Evolutionary conservation across 1,140 invertebrate species (phyloP), one percentile per base, ranked within the genome.

Genomic region (Coptotermes formosanus): DNA sequence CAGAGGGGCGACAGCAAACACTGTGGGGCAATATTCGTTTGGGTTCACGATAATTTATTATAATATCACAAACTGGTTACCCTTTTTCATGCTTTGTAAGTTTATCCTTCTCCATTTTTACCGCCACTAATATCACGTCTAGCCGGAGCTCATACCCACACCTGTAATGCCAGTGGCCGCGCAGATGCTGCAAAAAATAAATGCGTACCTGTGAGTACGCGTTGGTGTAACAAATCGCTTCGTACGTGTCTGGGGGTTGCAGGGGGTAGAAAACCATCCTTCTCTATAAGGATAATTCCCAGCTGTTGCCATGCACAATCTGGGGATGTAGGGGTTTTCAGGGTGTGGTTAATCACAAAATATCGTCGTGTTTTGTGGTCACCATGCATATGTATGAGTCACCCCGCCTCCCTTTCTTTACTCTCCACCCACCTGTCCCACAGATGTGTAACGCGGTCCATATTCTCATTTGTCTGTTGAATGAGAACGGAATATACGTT

Each of bases 261-360:
- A 75, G n/a, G n/a, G n/a, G 25, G 4, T 75, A 30, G n/a, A n/a
- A 75, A 3, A 75, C 25, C 25, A 75, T 75, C 64, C 2, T 75
- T 75, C 64, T 75, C 30, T 75, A 75, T 75, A 75, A 75, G 64
- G 64, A 75, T 75, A 75, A 75, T 75, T 75, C 64, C 64, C 64
- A 75, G 25, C 64, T 75, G 64, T 75, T 75, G 64, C 14, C 64
- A 75, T 30, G 16, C 16, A 19, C 59, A n/a, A 64, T 64, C 0
- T 64, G 59, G 55, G 16, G 59, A 25, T 7, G 59, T 19, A n/a
- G 25, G 64, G 64, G 25, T n/a, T 8, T 55, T 55, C 25, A 9
- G 64, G 7, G 9, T 75, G n/a, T 30, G 16, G 64, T 75, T 75
- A 75, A 75, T 75, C 64, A 75, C 64, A 75, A 75, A 75, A 75